phyloP scores from a whole-genome alignment of 2,888 invertebrate species.

The Platycheirus rosarum region DNA sequence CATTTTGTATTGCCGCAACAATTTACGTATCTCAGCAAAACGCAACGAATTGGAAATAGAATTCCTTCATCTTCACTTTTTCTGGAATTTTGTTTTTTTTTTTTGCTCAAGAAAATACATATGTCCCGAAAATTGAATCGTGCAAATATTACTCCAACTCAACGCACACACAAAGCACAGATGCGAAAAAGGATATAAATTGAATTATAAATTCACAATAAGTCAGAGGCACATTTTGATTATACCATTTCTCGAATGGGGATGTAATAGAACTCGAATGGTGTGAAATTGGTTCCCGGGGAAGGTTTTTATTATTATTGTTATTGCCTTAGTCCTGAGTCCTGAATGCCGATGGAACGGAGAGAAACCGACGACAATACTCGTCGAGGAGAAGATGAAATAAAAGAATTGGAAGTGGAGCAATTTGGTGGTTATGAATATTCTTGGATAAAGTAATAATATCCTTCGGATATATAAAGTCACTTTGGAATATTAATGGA shows the following conservation, averaged over 20 bases:
- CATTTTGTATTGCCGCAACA: conserved; percentile 26
- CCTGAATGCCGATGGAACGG: conserved; percentile 21
- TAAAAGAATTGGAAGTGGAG: conserved; percentile 59
- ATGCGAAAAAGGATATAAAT: conserved; percentile 73
- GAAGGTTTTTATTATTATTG: conserved; percentile 73
- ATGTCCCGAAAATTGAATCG: conserved; percentile 41
- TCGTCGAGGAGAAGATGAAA: conserved; percentile 15
- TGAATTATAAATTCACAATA: conserved; percentile 75
- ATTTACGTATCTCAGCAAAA: conserved; percentile 57
- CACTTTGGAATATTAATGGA: conserved; percentile 60
- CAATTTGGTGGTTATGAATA: conserved; percentile 71
- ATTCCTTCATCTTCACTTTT: conserved; percentile 34
- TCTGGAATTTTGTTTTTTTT: conserved; percentile 7
- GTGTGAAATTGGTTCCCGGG: conserved; percentile 72
- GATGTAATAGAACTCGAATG: conserved; percentile 73
- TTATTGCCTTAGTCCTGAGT: conserved; percentile 58
- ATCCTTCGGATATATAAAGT: conserved; percentile 48
- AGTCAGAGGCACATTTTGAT: conserved; percentile 74
- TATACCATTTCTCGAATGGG: conserved; percentile 70
- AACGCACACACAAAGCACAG: conserved; percentile 61
- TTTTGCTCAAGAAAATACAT: conserved; percentile 4
- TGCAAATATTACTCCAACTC: conserved; percentile 37
- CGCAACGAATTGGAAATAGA: conserved; percentile 40
- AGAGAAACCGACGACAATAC: conserved; percentile 10
- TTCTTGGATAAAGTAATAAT: conserved; percentile 26